Percentiles rank a stretch among this genome's conserved stretches.
phyloP scores from a whole-genome alignment of 2,888 invertebrate species.

The Ormyrus thymus region DNA sequence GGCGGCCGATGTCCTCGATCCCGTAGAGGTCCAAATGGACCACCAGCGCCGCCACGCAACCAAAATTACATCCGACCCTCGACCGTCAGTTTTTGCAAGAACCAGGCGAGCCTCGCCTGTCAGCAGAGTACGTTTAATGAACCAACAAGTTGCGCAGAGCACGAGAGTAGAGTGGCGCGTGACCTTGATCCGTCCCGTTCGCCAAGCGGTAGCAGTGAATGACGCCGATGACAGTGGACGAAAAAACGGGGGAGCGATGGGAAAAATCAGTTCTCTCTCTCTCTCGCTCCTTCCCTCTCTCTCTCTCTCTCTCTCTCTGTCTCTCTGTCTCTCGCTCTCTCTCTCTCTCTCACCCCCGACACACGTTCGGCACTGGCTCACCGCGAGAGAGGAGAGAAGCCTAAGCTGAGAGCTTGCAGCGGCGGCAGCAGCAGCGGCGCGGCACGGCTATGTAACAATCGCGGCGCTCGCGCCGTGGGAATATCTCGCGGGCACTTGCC shows the following conservation, averaged over 20 bases:
- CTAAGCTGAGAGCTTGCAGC: slow-evolving; percentile 37
- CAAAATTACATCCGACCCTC: background rate
- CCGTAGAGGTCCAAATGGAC: background rate
- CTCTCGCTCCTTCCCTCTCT: background rate
- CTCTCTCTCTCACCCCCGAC: background rate
- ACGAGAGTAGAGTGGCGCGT: background rate
- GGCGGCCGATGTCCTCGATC: slow-evolving; percentile 29
- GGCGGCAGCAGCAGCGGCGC: background rate
- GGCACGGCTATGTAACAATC: slow-evolving; percentile 67
- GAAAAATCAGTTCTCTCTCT: background rate
- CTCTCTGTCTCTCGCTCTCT: slow-evolving; percentile 4
- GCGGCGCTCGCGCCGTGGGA: slow-evolving; percentile 71
- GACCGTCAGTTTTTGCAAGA: background rate
- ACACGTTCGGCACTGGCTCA: background rate
- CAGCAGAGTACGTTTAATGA: no score
- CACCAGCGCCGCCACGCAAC: slow-evolving; percentile 26
- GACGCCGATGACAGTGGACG: background rate
- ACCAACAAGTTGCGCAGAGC: no score
- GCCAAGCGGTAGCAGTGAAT: background rate
- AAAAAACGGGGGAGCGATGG: slow-evolving; percentile 1
- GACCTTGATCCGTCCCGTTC: slow-evolving; percentile 10
- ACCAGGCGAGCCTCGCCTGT: no score
- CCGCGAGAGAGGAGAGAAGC: no score
- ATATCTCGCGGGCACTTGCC: slow-evolving; percentile 72
- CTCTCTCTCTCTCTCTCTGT: slow-evolving; percentile 9